Evolutionary conservation across 2,888 invertebrate species (phyloP).

Genomic region (Drosophila aldrichi): DNA sequence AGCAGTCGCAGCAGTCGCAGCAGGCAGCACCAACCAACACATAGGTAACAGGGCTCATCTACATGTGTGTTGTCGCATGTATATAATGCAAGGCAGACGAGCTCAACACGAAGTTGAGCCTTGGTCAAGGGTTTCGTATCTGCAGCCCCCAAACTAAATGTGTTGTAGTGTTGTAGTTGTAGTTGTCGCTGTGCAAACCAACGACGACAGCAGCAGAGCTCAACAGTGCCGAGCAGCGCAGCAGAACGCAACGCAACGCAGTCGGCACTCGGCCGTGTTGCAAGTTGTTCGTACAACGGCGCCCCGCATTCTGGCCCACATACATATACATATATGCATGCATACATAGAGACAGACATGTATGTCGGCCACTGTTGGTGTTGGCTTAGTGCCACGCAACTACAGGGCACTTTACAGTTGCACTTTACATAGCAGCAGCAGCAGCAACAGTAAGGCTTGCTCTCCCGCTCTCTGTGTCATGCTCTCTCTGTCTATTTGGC

Average conservation of each 20-base stretch:
- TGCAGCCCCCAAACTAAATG: too few species aligned
- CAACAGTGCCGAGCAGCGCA: slow-evolving; percentile 11
- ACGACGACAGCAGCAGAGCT: slow-evolving; percentile 12
- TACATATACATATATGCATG: not conserved
- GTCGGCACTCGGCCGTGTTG: slow-evolving; percentile 48
- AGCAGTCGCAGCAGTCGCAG: slow-evolving; percentile 13
- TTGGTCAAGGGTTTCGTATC: slow-evolving; percentile 71
- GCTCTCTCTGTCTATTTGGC: not conserved
- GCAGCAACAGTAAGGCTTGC: slow-evolving; percentile 28
- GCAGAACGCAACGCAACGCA: slow-evolving; percentile 41
- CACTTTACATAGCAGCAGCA: slow-evolving; percentile 46
- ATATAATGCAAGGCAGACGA: slow-evolving; percentile 61
- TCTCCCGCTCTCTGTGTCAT: slow-evolving; percentile 4
- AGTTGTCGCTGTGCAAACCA: slow-evolving; percentile 38
- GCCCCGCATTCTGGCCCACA: slow-evolving; percentile 31
- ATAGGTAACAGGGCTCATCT: slow-evolving; percentile 54
- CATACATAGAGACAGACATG: slow-evolving; percentile 1
- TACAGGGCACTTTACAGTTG: slow-evolving; percentile 61
- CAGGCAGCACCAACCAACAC: slow-evolving; percentile 50
- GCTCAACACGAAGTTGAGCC: slow-evolving; percentile 60
- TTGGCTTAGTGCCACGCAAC: slow-evolving; percentile 57
- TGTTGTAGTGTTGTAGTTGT: slow-evolving; percentile 29
- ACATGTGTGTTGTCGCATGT: slow-evolving; percentile 55
- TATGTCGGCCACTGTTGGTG: slow-evolving; percentile 20
- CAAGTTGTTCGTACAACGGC: slow-evolving; percentile 51